Percentiles rank a stretch among this genome's conserved stretches.
Conservation (phyloP, 2,113 vertebrate species). For the Charadrius vociferus region DNA sequence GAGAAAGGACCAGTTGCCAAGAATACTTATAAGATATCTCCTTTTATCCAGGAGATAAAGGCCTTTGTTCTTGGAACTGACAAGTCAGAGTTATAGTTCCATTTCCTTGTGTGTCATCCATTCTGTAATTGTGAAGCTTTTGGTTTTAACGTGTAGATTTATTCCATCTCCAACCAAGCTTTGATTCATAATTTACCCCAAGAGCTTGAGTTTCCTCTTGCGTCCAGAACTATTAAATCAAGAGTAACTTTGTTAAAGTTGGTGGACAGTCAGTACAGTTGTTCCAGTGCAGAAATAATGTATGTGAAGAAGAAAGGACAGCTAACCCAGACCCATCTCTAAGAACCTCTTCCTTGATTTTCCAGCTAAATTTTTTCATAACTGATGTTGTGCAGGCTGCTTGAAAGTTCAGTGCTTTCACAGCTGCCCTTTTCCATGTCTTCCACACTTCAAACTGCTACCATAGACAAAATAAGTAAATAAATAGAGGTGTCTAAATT, state of each 20-base stretch:
- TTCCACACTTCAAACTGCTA: not conserved
- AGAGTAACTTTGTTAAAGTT: not conserved
- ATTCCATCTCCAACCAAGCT: not conserved
- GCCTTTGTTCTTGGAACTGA: slow-evolving; percentile 24
- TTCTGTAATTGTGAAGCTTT: slow-evolving; percentile 24
- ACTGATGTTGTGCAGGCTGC: not conserved
- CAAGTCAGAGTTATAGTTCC: slow-evolving; percentile 27
- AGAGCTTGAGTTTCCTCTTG: not conserved
- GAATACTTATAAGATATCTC: not conserved
- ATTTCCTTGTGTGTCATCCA: slow-evolving; percentile 18
- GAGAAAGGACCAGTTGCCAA: not conserved
- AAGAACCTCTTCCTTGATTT: not conserved
- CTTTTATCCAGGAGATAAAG: slow-evolving; percentile 25
- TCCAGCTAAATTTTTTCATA: not conserved
- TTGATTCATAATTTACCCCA: not conserved
- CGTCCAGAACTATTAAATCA: not conserved
- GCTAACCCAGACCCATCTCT: not conserved
- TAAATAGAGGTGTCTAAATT: not conserved
- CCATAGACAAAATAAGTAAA: not conserved
- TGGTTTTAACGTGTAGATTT: not conserved
- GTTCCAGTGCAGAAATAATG: not conserved
- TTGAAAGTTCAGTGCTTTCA: not conserved
- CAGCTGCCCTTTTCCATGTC: not conserved
- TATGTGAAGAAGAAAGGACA: not conserved
- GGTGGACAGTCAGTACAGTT: not conserved